phyloP scores from a whole-genome alignment of 2,888 invertebrate genomes.

The Cyclophora albipunctata region DNA sequence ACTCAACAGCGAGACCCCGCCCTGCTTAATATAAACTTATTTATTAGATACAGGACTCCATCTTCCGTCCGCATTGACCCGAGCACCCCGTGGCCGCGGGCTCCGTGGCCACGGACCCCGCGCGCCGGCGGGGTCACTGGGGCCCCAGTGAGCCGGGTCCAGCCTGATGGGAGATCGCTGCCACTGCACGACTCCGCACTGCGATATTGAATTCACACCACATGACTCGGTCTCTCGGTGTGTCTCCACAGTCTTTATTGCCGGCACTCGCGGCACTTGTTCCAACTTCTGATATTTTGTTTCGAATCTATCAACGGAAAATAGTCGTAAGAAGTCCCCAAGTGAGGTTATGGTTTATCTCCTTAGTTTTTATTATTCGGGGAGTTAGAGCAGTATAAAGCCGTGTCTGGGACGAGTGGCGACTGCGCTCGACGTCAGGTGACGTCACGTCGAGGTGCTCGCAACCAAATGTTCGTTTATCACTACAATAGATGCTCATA shows the following conservation, averaged over 20 bases:
- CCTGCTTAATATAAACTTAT: slow-evolving; percentile 5
- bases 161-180: too few species aligned
- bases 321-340: background rate
- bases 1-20: slow-evolving; percentile 5
- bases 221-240: too few species aligned
- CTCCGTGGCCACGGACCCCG: too few species aligned
- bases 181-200: too few species aligned
- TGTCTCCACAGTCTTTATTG: too few species aligned
- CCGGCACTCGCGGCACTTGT: slow-evolving; percentile 1
- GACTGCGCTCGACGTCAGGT: background rate
- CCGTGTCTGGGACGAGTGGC: background rate
- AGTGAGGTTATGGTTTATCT: background rate
- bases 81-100: too few species aligned
- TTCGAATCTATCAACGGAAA: slow-evolving; percentile 16
- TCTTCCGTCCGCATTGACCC: too few species aligned
- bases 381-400: background rate
- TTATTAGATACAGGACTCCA: too few species aligned
- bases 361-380: slow-evolving; percentile 4
- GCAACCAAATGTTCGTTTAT: slow-evolving; percentile 2
- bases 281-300: slow-evolving; percentile 12
- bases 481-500: too few species aligned
- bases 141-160: too few species aligned
- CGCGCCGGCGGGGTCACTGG: too few species aligned
- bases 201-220: too few species aligned
- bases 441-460: slow-evolving; percentile 3